A percentile compares a stretch with the other conserved stretches of the same genome.
phyloP scores from a whole-genome alignment of 1,140 invertebrate genomes.

The Semibalanus balanoides region DNA sequence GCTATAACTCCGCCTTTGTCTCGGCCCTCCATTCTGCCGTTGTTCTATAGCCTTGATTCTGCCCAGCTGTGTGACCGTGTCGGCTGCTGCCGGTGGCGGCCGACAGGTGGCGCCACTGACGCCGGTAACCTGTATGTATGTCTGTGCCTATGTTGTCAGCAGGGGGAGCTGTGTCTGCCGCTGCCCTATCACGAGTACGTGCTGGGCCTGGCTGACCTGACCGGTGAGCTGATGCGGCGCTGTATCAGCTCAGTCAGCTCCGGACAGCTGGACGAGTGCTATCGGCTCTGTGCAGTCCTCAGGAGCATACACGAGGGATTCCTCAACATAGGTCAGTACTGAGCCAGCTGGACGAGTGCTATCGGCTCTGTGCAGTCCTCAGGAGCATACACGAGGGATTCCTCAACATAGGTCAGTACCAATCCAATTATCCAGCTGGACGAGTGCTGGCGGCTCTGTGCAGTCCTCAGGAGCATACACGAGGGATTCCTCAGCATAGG shows the following conservation, averaged over 20 bases:
- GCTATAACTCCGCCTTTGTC: no score
- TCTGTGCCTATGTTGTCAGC: no score
- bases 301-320: constrained; percentile 56
- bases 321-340: constrained; percentile 29
- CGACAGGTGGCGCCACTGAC: constrained; percentile 3
- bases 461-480: no score
- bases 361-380: constrained; percentile 52
- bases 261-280: constrained; percentile 59
- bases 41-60: no score
- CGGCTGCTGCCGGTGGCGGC: not conserved
- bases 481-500: no score
- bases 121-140: constrained; percentile 20
- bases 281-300: constrained; percentile 52
- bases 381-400: constrained; percentile 56
- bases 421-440: constrained; percentile 35
- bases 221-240: constrained; percentile 76
- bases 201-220: constrained; percentile 72
- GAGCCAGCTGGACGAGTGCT: constrained; percentile 60
- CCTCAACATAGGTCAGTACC: constrained; percentile 29
- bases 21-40: no score
- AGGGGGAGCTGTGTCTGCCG: constrained; percentile 21
- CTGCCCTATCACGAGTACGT: constrained; percentile 55
- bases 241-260: constrained; percentile 67
- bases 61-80: no score
- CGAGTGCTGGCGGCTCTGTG: no score